These are phyloP conservation scores for Jordanella pulchra DNA, from an alignment of 2,797 vertebrate species.

Conservation along the genomic window DNA sequence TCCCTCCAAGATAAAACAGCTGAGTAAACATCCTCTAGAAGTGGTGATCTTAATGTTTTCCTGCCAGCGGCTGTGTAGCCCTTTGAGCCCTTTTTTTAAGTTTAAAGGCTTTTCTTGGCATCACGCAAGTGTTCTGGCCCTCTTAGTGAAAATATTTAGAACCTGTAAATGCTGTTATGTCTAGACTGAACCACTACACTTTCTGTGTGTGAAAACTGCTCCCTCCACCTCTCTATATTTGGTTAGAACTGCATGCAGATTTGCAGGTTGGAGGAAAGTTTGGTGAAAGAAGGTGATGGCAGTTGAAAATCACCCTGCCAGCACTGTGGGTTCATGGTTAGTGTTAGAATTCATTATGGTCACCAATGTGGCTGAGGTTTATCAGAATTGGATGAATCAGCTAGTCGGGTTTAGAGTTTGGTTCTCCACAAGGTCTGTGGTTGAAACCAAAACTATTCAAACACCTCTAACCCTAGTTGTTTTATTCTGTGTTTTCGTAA, in stretches of 20 bases:
- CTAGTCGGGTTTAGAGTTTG: conserved; percentile 43
- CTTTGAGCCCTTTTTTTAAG: conserved; percentile 24
- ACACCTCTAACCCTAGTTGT: conserved; percentile 4
- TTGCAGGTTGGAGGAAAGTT: conserved; percentile 25
- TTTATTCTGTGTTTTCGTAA: conserved; percentile 45
- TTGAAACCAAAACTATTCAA: conserved; percentile 44
- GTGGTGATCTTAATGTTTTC: conserved; percentile 1
- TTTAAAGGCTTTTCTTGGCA: conserved; percentile 25
- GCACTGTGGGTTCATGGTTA: conserved; percentile 38
- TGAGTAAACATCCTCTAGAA: conserved; percentile 7
- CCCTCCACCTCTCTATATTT: background rate
- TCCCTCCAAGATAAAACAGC: conserved; percentile 13
- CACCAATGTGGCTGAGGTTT: conserved; percentile 36
- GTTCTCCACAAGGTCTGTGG: conserved; percentile 36
- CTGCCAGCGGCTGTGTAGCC: background rate
- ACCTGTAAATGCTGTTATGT: conserved; percentile 40
- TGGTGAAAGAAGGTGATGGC: conserved; percentile 34
- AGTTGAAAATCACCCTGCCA: conserved; percentile 31
- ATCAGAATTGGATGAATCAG: conserved; percentile 49
- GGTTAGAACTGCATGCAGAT: conserved; percentile 8
- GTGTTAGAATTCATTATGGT: conserved; percentile 35
- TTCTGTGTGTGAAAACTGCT: conserved; percentile 1
- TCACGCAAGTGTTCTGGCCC: conserved; percentile 29
- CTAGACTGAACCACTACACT: conserved; percentile 38
- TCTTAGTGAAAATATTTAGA: conserved; percentile 45